phyloP scores from a whole-genome alignment of 2,797 vertebrate species.

The Cyprinella venusta region DNA sequence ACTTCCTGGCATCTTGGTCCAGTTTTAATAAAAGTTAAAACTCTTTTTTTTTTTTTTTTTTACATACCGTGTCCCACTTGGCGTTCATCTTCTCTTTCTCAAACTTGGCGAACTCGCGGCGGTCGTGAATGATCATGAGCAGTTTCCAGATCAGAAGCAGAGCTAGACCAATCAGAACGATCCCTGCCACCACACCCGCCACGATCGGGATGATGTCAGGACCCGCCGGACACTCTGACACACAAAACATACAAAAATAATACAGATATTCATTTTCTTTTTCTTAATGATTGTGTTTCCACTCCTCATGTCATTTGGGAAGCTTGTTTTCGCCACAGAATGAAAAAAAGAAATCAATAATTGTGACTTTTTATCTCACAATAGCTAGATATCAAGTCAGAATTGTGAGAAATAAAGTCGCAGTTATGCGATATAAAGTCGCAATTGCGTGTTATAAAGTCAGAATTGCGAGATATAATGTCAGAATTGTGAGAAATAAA shows the following conservation, averaged over 20 bases:
- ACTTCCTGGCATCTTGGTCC: neutral
- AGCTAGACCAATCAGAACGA: slow-evolving; percentile 96
- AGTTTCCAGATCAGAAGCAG: slow-evolving; percentile 98
- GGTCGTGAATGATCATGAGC: slow-evolving; percentile 98
- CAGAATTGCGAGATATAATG: too few species aligned
- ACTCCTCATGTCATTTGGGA: too few species aligned
- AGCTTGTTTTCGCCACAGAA: too few species aligned
- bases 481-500: too few species aligned
- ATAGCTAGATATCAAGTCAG: too few species aligned
- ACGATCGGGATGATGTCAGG: slow-evolving; percentile 98
- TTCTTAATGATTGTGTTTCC: too few species aligned
- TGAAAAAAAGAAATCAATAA: too few species aligned
- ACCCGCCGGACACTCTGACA: slow-evolving; percentile 91
- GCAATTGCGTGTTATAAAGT: too few species aligned
- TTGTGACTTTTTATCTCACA: too few species aligned
- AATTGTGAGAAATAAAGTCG: too few species aligned
- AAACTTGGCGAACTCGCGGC: slow-evolving; percentile 98
- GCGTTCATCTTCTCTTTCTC: slow-evolving; percentile 99
- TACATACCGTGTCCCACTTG: slow-evolving; percentile 98
- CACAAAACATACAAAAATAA: neutral
- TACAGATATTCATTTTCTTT: too few species aligned
- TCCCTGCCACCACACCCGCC: slow-evolving; percentile 94
- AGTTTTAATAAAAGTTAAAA: neutral
- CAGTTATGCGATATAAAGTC: too few species aligned
- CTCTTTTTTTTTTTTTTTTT: neutral